Percentiles rank a stretch among this genome's conserved stretches.
Conservation (phyloP, 2,888 invertebrate genomes). For the Athalia cordata region DNA sequence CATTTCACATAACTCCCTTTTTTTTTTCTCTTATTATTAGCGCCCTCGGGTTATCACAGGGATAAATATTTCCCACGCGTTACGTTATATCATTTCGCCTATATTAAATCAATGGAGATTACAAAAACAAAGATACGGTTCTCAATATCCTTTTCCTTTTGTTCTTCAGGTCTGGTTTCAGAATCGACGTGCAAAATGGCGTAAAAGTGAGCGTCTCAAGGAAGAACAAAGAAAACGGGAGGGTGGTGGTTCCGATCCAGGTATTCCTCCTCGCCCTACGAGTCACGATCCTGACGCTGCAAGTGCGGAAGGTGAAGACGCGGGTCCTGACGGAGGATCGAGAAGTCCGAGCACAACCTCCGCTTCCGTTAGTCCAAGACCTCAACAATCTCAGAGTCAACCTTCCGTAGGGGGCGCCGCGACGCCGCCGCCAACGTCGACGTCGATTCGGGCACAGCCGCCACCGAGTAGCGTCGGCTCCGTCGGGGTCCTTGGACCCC, state of each 20-base stretch:
- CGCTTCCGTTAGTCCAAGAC: slow-evolving; percentile 71
- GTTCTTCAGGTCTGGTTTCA: slow-evolving; percentile 91
- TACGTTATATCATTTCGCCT: too few species aligned
- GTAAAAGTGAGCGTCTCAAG: slow-evolving; percentile 93
- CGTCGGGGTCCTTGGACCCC: slow-evolving; percentile 65
- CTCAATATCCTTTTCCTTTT: too few species aligned
- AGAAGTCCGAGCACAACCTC: slow-evolving; percentile 71
- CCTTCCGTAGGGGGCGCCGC: slow-evolving; percentile 77
- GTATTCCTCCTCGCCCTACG: slow-evolving; percentile 66
- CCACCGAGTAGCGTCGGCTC: slow-evolving; percentile 48
- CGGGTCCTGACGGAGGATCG: slow-evolving; percentile 62
- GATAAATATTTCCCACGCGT: too few species aligned
- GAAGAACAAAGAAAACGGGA: slow-evolving; percentile 92
- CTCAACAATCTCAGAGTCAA: slow-evolving; percentile 74
- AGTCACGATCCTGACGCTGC: slow-evolving; percentile 62
- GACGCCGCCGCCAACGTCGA: slow-evolving; percentile 78
- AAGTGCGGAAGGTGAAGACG: slow-evolving; percentile 63
- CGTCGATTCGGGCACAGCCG: slow-evolving; percentile 78
- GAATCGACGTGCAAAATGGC: slow-evolving; percentile 94
- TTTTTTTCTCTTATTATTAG: slow-evolving; percentile 41
- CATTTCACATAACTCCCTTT: slow-evolving; percentile 30
- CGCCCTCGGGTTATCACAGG: slow-evolving; percentile 38
- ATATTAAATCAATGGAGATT: too few species aligned
- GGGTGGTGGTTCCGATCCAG: slow-evolving; percentile 80
- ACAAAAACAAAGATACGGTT: too few species aligned